A percentile compares a stretch with the other conserved stretches of the same genome.
Conservation (phyloP, 2,888 invertebrate genomes). For the Parelbella ahira region DNA sequence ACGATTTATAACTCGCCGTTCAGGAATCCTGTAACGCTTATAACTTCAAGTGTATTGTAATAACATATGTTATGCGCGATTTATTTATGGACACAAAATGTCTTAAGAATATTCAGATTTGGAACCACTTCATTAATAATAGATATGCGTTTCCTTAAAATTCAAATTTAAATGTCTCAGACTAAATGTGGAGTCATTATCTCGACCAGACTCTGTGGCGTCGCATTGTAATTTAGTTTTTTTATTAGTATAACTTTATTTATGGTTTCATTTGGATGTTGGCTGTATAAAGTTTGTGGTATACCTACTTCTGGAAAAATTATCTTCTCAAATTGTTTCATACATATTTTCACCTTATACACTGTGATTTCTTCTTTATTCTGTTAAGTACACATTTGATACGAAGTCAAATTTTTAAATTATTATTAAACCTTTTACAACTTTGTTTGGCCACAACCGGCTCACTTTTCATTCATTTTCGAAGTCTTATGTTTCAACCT, state of each 20-base stretch:
- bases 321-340: too few species aligned
- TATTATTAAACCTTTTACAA: too few species aligned
- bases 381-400: too few species aligned
- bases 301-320: too few species aligned
- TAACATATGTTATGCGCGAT: neutral
- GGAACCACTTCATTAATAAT: constrained; percentile 26
- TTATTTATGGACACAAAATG: constrained; percentile 9
- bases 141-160: constrained; percentile 15
- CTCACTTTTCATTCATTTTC: too few species aligned
- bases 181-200: constrained; percentile 50
- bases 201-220: constrained; percentile 44
- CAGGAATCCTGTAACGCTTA: constrained; percentile 46
- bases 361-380: too few species aligned
- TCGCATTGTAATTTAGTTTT: constrained; percentile 32
- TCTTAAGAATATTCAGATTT: too few species aligned
- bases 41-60: constrained; percentile 41
- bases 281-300: neutral
- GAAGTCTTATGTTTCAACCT: too few species aligned
- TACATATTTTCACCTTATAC: too few species aligned
- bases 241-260: constrained; percentile 6
- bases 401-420: too few species aligned
- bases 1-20: constrained; percentile 41
- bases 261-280: neutral
- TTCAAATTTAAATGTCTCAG: constrained; percentile 42
- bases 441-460: too few species aligned